Percentiles rank a stretch among this genome's conserved stretches.
phyloP scores from a whole-genome alignment of 2,113 vertebrate species.

The Microcebus jonahi region DNA sequence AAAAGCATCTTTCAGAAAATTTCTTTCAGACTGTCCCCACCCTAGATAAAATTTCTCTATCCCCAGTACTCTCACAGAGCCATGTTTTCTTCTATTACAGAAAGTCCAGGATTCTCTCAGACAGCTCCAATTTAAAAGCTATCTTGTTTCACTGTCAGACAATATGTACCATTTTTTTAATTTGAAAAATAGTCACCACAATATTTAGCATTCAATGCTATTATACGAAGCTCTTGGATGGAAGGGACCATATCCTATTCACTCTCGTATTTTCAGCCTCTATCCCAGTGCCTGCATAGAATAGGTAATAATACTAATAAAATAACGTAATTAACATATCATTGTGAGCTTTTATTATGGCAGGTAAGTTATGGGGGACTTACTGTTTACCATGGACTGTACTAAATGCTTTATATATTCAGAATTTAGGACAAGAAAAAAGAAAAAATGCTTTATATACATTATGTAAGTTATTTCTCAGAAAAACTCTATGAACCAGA shows the following conservation, averaged over 20 bases:
- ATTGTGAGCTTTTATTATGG: neutral
- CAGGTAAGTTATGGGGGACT: neutral
- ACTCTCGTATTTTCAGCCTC: neutral
- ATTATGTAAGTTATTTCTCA: neutral
- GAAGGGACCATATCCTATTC: neutral
- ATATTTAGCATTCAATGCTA: slow-evolving; percentile 46
- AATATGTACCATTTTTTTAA: neutral
- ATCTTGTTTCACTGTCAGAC: neutral
- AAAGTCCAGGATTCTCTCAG: neutral
- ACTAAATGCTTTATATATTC: neutral
- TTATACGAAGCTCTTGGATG: slow-evolving; percentile 30
- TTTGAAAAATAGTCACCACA: slow-evolving; percentile 30
- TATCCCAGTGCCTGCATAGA: slow-evolving; percentile 14
- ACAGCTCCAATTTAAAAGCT: neutral
- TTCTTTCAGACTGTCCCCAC: neutral
- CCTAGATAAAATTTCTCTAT: neutral
- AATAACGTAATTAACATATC: neutral
- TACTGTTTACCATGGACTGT: neutral
- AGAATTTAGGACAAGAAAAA: too few relatives aligned
- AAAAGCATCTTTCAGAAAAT: neutral
- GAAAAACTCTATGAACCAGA: neutral
- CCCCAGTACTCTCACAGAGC: neutral
- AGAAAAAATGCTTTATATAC: neutral
- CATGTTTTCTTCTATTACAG: neutral
- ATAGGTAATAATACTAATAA: slow-evolving; percentile 12